A percentile compares a stretch with the other conserved stretches of the same genome.
phyloP scores from a whole-genome alignment of 1,140 invertebrate genomes.

The Pseudomyrmex gracilis region DNA sequence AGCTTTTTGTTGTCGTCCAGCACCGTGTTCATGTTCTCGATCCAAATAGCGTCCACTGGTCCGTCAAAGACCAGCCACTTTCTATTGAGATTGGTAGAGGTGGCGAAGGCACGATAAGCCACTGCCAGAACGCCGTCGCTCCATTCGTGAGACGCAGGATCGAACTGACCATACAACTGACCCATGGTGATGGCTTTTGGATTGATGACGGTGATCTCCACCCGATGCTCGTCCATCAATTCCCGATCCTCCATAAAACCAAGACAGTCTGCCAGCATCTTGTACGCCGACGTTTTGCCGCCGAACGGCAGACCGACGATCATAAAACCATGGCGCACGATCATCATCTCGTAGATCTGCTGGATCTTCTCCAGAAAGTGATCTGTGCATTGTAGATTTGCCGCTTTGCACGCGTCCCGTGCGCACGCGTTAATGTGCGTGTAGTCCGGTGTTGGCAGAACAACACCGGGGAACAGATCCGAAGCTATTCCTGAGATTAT shows the following conservation, averaged over 20 bases:
- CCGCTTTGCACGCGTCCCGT: constrained; percentile 89
- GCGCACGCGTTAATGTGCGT: constrained; percentile 86
- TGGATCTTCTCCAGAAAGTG: constrained; percentile 96
- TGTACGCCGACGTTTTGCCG: constrained; percentile 93
- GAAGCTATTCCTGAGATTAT: constrained; percentile 89
- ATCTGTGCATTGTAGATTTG: constrained; percentile 94
- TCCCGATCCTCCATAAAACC: constrained; percentile 91
- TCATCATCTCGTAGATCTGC: constrained; percentile 98
- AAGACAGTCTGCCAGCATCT: constrained; percentile 92
- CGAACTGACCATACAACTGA: constrained; percentile 97
- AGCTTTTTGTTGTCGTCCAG: constrained; percentile 98
- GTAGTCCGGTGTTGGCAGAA: constrained; percentile 91
- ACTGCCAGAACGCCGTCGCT: constrained; percentile 98
- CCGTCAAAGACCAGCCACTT: constrained; percentile 99
- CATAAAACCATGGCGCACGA: constrained; percentile 95
- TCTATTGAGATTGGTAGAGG: constrained; percentile 89
- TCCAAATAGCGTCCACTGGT: constrained; percentile 98
- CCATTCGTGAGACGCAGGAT: constrained; percentile 97
- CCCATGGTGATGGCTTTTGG: constrained; percentile 98
- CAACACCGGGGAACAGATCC: constrained; percentile 95
- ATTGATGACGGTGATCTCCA: constrained; percentile 97
- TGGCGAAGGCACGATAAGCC: constrained; percentile 95
- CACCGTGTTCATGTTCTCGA: constrained; percentile 99
- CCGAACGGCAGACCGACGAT: constrained; percentile 96
- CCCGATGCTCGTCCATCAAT: constrained; percentile 94